Evolutionary conservation across 2,113 vertebrate species (phyloP).

Genomic region (Syngnathoides biaculeatus): DNA sequence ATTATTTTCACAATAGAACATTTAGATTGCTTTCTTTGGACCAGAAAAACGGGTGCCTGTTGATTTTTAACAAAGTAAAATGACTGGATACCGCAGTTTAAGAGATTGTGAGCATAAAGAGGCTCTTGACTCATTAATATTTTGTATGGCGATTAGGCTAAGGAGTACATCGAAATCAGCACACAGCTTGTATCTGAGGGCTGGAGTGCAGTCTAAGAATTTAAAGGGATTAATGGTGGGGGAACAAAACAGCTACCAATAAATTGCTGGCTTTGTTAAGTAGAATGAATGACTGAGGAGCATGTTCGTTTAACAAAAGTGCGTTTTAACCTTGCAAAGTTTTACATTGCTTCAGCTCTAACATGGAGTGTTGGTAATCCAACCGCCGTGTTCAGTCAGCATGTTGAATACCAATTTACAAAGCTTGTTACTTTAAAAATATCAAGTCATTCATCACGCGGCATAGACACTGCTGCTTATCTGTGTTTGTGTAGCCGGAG

Average conservation of each 20-base stretch:
- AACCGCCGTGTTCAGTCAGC: not conserved
- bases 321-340: not conserved
- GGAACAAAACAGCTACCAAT: not conserved
- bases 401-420: not conserved
- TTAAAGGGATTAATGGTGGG: not conserved
- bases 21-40: not conserved
- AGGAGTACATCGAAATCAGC: not conserved
- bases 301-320: not conserved
- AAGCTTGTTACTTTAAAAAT: not conserved
- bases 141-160: not conserved
- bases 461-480: not conserved
- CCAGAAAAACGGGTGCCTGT: not conserved
- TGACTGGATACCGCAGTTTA: not conserved
- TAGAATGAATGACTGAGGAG: not conserved
- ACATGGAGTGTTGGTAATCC: not conserved
- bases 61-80: not conserved
- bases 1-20: not conserved
- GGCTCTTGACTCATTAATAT: not conserved
- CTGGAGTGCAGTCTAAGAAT: not conserved
- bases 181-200: not conserved
- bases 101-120: not conserved
- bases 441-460: not conserved
- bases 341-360: not conserved
- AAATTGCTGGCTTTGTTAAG: constrained; percentile 2
- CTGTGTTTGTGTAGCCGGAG: not conserved